These are phyloP conservation scores for Anagyrus pseudococci DNA, from an alignment of 2,888 invertebrate genomes.

Conservation along the genomic window DNA sequence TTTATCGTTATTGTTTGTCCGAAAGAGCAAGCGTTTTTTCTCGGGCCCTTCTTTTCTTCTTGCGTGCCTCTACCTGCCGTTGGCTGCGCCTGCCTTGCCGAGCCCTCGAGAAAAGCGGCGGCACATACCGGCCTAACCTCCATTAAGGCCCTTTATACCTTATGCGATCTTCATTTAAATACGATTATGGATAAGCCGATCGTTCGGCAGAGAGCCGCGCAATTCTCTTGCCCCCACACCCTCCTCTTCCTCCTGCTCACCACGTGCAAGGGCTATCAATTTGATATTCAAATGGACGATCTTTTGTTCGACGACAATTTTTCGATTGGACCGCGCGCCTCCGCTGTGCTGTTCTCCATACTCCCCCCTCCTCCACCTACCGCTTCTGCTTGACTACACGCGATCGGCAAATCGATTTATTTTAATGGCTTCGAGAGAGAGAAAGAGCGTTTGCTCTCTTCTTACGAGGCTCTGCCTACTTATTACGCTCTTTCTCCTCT, in stretches of 20 bases:
- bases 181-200: slow-evolving; percentile 60
- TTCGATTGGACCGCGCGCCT: slow-evolving; percentile 45
- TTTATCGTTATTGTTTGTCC: slow-evolving; percentile 57
- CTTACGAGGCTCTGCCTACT: slow-evolving; percentile 15
- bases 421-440: slow-evolving; percentile 20
- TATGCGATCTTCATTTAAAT: slow-evolving; percentile 61
- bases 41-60: not conserved
- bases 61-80: too few species aligned
- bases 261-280: slow-evolving; percentile 52
- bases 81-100: not conserved
- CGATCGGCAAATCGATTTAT: slow-evolving; percentile 41
- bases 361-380: too few species aligned
- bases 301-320: slow-evolving; percentile 57
- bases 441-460: slow-evolving; percentile 18
- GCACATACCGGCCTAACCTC: slow-evolving; percentile 45
- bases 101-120: slow-evolving; percentile 14
- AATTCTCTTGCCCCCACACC: not conserved
- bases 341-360: too few species aligned
- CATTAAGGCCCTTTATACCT: slow-evolving; percentile 53
- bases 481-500: too few species aligned
- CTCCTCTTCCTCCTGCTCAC: too few species aligned
- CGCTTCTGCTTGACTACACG: too few species aligned
- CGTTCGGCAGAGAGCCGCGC: too few species aligned
- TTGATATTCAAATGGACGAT: slow-evolving; percentile 60
- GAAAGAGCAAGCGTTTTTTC: not conserved